phyloP scores from a whole-genome alignment of 2,888 invertebrate species.

The Anorthoa munda region DNA sequence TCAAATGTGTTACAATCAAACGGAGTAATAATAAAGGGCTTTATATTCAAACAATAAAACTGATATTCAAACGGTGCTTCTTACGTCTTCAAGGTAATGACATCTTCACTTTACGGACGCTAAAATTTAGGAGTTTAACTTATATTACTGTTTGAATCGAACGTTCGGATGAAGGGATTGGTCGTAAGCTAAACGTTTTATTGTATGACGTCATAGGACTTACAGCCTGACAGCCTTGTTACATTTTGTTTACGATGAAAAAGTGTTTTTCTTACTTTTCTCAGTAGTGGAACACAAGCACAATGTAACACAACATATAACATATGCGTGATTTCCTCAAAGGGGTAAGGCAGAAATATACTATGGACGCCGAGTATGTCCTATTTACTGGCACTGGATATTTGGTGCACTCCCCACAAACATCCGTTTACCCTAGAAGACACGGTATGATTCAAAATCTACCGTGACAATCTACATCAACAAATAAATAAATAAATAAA shows the following conservation, averaged over 20 bases:
- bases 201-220: constrained; percentile 48
- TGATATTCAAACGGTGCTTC: constrained; percentile 83
- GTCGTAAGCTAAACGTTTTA: constrained; percentile 58
- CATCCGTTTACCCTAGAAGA: too few relatives aligned
- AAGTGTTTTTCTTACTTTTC: not conserved
- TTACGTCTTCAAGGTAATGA: constrained; percentile 84
- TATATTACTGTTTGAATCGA: constrained; percentile 76
- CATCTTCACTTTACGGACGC: constrained; percentile 84
- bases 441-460: too few relatives aligned
- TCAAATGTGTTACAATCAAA: constrained; percentile 83
- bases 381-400: too few relatives aligned
- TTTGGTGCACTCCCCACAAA: too few relatives aligned
- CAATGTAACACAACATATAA: not conserved
- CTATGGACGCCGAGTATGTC: too few relatives aligned
- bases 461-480: too few relatives aligned
- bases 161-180: constrained; percentile 52
- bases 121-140: constrained; percentile 85
- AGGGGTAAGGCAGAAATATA: too few relatives aligned
- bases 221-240: constrained; percentile 34
- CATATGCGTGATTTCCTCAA: not conserved
- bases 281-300: not conserved
- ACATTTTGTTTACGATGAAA: constrained; percentile 29
- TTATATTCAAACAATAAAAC: constrained; percentile 89
- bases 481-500: too few relatives aligned
- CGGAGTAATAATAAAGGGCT: constrained; percentile 83